Percentiles rank a stretch among this genome's conserved stretches.
These are phyloP conservation scores for Psix sp. DNA, from an alignment of 1,140 invertebrate species.

Conservation along the genomic window DNA sequence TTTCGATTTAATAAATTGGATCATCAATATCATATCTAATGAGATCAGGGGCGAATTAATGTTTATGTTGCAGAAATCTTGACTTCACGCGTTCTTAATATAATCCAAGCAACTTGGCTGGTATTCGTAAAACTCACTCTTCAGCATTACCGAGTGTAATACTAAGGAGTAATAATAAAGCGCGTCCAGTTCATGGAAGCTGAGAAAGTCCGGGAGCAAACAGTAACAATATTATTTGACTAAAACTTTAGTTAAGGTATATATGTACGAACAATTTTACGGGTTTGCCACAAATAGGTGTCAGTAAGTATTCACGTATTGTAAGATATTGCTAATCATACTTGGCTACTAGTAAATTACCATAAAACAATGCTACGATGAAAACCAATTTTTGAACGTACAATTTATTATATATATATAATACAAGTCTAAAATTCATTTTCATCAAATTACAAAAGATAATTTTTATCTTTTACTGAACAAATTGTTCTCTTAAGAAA, in stretches of 20 bases:
- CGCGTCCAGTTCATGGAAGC: conserved; percentile 32
- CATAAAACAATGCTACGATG: conserved; percentile 35
- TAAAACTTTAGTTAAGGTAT: conserved; percentile 15
- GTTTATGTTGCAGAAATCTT: no score
- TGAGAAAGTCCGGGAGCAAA: conserved; percentile 42
- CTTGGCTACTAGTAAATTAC: conserved; percentile 41
- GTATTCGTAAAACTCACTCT: not conserved
- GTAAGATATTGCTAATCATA: conserved; percentile 45
- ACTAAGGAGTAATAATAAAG: conserved; percentile 26
- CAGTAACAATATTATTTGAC: conserved; percentile 44
- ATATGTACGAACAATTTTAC: conserved; percentile 21
- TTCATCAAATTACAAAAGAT: no score
- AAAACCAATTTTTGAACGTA: no score
- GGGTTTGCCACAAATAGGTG: conserved; percentile 31
- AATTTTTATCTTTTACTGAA: no score
- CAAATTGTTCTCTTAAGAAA: no score
- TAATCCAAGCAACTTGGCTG: conserved; percentile 7
- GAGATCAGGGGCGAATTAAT: no score
- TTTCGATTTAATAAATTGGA: no score
- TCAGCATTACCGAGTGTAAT: not conserved
- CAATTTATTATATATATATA: no score
- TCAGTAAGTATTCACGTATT: conserved; percentile 14
- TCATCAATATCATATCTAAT: no score
- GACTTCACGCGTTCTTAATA: no score
- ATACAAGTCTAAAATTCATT: no score